Percentiles rank a stretch among this genome's conserved stretches.
Conservation (phyloP, 2,797 vertebrate species). For the Mus minutoides region DNA sequence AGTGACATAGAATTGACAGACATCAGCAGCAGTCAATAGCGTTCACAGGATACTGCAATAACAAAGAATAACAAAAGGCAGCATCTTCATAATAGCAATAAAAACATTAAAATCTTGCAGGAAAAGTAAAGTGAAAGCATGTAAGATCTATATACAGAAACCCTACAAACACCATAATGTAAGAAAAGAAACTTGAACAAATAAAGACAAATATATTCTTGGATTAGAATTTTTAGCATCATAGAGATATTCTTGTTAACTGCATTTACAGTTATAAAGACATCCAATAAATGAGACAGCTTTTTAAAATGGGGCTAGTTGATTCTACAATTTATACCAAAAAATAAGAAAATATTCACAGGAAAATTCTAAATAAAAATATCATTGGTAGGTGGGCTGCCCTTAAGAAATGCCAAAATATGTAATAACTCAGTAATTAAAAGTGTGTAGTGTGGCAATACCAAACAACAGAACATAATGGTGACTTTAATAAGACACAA, state of each 20-base stretch:
- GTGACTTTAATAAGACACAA: not conserved
- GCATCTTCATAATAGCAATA: not conserved
- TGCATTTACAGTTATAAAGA: not conserved
- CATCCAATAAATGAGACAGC: not conserved
- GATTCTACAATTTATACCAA: conserved; percentile 18
- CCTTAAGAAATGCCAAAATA: not conserved
- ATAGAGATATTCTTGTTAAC: conserved; percentile 19
- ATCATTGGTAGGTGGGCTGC: not conserved
- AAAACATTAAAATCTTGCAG: conserved; percentile 17
- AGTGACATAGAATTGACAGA: not conserved
- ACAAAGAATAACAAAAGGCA: conserved; percentile 17
- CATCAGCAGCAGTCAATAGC: not conserved
- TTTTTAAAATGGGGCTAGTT: not conserved
- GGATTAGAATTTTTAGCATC: not conserved
- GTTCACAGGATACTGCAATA: not conserved
- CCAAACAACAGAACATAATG: not conserved
- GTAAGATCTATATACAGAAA: not conserved
- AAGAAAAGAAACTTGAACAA: not conserved
- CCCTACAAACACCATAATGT: not conserved
- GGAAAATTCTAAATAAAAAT: not conserved
- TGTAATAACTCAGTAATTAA: not conserved
- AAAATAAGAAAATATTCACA: not conserved
- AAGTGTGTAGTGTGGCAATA: not conserved
- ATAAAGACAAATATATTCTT: not conserved
- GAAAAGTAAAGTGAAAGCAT: conserved; percentile 18